Conservation (phyloP, 1,140 invertebrate genomes). For the Drosophila jambulina region DNA sequence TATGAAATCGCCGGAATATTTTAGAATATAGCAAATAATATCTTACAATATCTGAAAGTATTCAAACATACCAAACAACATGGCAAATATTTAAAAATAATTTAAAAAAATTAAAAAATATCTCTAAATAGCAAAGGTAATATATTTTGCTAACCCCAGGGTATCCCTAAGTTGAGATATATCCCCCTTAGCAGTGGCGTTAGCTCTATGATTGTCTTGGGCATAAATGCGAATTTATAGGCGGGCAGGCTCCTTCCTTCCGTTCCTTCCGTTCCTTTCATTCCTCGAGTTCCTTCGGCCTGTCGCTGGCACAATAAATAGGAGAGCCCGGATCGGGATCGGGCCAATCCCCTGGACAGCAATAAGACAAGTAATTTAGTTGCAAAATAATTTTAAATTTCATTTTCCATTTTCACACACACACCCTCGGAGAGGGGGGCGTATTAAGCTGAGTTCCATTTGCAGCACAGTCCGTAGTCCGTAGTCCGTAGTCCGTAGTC, state of each 20-base stretch:
- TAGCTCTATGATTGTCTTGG: conserved; percentile 75
- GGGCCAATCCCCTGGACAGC: conserved; percentile 73
- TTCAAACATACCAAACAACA: too few species aligned
- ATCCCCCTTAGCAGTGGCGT: conserved; percentile 9
- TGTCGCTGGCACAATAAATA: conserved; percentile 63
- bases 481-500: conserved; percentile 24
- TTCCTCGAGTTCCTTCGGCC: conserved; percentile 4
- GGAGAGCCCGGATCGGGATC: conserved; percentile 39
- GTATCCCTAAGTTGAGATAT: conserved; percentile 1
- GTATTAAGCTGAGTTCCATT: conserved; percentile 13
- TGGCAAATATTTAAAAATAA: background rate
- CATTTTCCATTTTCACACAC: conserved; percentile 73
- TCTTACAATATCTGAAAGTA: too few species aligned
- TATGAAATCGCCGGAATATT: too few species aligned
- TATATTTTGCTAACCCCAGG: background rate
- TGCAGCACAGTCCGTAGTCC: conserved; percentile 9
- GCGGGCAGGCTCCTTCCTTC: conserved; percentile 33
- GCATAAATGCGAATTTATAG: conserved; percentile 82
- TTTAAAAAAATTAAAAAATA: background rate
- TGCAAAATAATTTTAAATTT: conserved; percentile 84
- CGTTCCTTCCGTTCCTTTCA: conserved; percentile 10
- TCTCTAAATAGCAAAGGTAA: background rate
- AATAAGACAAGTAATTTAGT: conserved; percentile 83
- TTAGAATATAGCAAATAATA: too few species aligned
- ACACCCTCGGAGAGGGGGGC: background rate